Conservation (phyloP, 92 coral and sea anemone genomes). For the Zoanthus gigantus region DNA sequence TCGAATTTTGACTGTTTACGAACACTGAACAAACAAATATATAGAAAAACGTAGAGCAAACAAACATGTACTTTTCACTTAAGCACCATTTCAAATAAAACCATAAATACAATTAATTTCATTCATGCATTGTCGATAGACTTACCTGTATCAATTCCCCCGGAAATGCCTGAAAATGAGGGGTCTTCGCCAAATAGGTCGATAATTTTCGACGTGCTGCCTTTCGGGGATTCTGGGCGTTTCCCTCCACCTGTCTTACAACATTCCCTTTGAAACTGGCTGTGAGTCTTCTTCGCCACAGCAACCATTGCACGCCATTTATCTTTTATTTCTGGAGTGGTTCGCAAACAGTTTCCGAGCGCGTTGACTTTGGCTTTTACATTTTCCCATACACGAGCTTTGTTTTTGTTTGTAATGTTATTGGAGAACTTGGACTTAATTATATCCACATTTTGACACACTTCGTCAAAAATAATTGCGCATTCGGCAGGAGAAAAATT, state of each 20-base stretch:
- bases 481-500: conserved; percentile 55
- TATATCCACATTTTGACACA: neutral
- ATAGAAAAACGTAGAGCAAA: neutral
- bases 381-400: conserved; percentile 35
- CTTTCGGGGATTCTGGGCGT: conserved; percentile 31
- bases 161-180: conserved; percentile 53
- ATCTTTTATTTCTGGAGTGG: conserved; percentile 37
- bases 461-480: conserved; percentile 32
- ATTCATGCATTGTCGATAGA: neutral
- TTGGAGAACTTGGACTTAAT: conserved; percentile 34
- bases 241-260: conserved; percentile 48
- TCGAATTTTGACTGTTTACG: neutral
- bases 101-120: neutral
- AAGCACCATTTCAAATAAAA: neutral
- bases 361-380: conserved; percentile 27
- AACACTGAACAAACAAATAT: neutral
- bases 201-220: neutral
- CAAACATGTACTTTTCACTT: neutral
- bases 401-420: conserved; percentile 31
- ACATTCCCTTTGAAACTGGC: neutral
- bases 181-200: conserved; percentile 61
- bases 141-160: conserved; percentile 66
- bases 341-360: conserved; percentile 25
- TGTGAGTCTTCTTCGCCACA: conserved; percentile 24
- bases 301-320: conserved; percentile 52